A percentile compares a stretch with the other conserved stretches of the same genome.
phyloP scores from a whole-genome alignment of 2,113 vertebrate species.

The Bubo blakistoni region DNA sequence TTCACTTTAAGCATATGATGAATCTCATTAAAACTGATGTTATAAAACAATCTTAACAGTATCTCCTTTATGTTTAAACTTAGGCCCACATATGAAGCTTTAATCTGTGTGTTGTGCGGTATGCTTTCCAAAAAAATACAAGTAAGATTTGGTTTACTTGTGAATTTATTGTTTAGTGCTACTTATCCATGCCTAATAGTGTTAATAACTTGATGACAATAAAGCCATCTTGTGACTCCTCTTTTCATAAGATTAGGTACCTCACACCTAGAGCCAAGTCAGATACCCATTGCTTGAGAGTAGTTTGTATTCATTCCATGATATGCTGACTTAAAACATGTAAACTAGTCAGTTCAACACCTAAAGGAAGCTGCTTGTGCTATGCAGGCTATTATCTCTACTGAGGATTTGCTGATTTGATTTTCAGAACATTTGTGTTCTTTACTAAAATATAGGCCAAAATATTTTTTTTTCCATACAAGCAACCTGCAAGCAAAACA shows the following conservation, averaged over 20 bases:
- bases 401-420: background rate
- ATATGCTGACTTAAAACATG: background rate
- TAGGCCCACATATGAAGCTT: background rate
- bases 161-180: background rate
- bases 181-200: background rate
- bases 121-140: background rate
- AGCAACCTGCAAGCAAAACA: background rate
- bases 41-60: background rate
- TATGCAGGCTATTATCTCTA: background rate
- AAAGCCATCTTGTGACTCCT: background rate
- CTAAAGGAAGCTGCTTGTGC: background rate
- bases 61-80: background rate
- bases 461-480: background rate
- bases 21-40: background rate
- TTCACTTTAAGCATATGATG: background rate
- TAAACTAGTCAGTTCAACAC: background rate
- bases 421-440: background rate
- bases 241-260: background rate
- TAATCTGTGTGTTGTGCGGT: background rate
- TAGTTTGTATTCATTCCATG: background rate
- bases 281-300: background rate
- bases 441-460: background rate
- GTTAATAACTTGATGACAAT: background rate
- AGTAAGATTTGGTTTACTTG: background rate
- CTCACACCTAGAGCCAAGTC: background rate